phyloP scores from a whole-genome alignment of 2,888 invertebrate genomes.

The Drosophila neotestacea region DNA sequence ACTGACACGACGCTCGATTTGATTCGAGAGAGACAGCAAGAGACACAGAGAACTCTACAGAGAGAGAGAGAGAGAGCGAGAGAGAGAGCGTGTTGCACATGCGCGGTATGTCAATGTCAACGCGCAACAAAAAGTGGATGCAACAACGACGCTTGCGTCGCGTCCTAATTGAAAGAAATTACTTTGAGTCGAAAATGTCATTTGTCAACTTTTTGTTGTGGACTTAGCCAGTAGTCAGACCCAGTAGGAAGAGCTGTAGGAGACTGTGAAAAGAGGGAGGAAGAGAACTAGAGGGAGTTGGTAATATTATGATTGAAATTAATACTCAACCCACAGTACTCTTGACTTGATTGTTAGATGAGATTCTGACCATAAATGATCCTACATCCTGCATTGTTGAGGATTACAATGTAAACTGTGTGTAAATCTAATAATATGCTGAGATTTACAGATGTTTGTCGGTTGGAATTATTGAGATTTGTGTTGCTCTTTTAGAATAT shows the following conservation, averaged over 20 bases:
- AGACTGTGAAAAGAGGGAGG: not conserved
- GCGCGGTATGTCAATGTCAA: slow-evolving; percentile 84
- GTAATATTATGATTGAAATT: slow-evolving; percentile 75
- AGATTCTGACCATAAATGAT: slow-evolving; percentile 13
- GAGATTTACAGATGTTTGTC: not conserved
- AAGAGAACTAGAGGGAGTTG: slow-evolving; percentile 4
- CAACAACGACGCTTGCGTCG: slow-evolving; percentile 72
- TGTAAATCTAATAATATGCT: not conserved
- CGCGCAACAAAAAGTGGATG: slow-evolving; percentile 77
- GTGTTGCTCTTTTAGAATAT: not conserved
- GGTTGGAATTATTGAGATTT: not conserved
- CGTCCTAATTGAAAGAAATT: slow-evolving; percentile 84
- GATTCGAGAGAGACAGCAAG: slow-evolving; percentile 72
- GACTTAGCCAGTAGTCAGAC: slow-evolving; percentile 40
- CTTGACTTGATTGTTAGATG: slow-evolving; percentile 37
- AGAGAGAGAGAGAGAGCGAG: slow-evolving; percentile 4
- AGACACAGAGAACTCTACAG: not conserved
- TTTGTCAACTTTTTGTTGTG: slow-evolving; percentile 80
- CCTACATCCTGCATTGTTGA: slow-evolving; percentile 15
- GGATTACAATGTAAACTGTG: slow-evolving; percentile 18
- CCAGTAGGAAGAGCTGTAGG: not conserved
- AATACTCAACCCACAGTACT: slow-evolving; percentile 56
- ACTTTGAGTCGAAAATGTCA: slow-evolving; percentile 82
- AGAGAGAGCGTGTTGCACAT: slow-evolving; percentile 51
- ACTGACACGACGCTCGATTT: slow-evolving; percentile 84